Percentiles rank a stretch among this genome's conserved stretches.
Evolutionary conservation across 2,113 vertebrate species (phyloP).

Genomic region (Brachyhypopomus occidentalis): DNA sequence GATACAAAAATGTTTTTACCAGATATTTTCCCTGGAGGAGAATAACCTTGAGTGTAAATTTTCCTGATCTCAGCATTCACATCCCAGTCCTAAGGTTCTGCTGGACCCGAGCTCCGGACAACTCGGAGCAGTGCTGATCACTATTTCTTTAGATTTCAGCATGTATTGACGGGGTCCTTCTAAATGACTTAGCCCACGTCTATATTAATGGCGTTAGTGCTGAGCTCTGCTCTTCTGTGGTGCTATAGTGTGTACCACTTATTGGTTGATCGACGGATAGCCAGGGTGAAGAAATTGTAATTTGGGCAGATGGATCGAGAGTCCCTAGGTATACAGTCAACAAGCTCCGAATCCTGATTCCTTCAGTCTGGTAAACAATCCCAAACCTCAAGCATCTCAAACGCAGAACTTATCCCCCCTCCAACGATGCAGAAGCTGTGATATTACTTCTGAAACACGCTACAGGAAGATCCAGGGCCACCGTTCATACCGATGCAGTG

Average conservation of each 20-base stretch:
- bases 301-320: conserved; percentile 2
- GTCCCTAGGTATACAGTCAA: neutral
- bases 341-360: neutral
- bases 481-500: neutral
- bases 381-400: neutral
- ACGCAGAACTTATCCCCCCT: conserved; percentile 1
- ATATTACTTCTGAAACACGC: conserved; percentile 14
- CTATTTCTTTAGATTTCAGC: conserved; percentile 31
- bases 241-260: neutral
- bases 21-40: neutral
- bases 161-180: conserved; percentile 14
- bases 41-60: neutral
- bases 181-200: conserved; percentile 31
- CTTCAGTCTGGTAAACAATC: neutral
- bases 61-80: conserved; percentile 18
- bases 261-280: neutral
- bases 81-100: conserved; percentile 2
- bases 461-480: neutral
- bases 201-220: conserved; percentile 16
- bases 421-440: conserved; percentile 2
- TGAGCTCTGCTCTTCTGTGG: conserved; percentile 33
- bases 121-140: conserved; percentile 18
- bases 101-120: conserved; percentile 16
- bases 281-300: neutral
- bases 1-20: neutral